Evolutionary conservation across 2,113 vertebrate species (phyloP).

Genomic region (Rhinoptilus africanus): DNA sequence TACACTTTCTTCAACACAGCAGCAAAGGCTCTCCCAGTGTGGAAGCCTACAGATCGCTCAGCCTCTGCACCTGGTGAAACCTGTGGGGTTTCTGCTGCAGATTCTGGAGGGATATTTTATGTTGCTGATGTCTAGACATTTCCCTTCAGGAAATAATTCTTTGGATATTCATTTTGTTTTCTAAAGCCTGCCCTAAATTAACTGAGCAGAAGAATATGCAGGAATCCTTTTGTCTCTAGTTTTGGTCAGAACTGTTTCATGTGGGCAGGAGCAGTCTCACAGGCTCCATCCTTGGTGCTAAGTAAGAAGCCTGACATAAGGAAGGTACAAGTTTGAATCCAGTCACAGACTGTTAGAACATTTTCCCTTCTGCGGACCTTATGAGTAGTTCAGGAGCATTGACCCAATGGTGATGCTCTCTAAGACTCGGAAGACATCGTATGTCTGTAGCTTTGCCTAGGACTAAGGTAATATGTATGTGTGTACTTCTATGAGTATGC

Average conservation of each 20-base stretch:
- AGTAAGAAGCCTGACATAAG: not conserved
- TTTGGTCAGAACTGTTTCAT: not conserved
- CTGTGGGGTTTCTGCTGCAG: not conserved
- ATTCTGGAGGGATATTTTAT: not conserved
- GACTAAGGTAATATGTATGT: not conserved
- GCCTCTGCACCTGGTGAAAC: not conserved
- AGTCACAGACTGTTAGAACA: not conserved
- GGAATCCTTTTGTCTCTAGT: not conserved
- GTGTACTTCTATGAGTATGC: accelerated
- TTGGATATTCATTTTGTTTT: not conserved
- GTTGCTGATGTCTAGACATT: accelerated
- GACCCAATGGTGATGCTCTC: not conserved
- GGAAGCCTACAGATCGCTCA: not conserved
- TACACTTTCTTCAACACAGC: not conserved
- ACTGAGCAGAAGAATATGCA: not conserved
- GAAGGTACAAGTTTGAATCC: not conserved
- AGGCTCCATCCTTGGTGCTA: not conserved
- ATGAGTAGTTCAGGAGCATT: not conserved
- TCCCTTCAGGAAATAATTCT: not conserved
- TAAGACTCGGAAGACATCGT: not conserved
- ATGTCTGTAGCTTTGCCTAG: not conserved
- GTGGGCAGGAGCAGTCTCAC: not conserved
- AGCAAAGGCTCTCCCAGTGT: not conserved
- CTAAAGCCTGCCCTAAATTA: not conserved
- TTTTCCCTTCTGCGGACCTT: not conserved